Percentiles rank a stretch among this genome's conserved stretches.
These are phyloP conservation scores for Drosophila paramelanica DNA, from an alignment of 2,888 invertebrate genomes.

Conservation along the genomic window DNA sequence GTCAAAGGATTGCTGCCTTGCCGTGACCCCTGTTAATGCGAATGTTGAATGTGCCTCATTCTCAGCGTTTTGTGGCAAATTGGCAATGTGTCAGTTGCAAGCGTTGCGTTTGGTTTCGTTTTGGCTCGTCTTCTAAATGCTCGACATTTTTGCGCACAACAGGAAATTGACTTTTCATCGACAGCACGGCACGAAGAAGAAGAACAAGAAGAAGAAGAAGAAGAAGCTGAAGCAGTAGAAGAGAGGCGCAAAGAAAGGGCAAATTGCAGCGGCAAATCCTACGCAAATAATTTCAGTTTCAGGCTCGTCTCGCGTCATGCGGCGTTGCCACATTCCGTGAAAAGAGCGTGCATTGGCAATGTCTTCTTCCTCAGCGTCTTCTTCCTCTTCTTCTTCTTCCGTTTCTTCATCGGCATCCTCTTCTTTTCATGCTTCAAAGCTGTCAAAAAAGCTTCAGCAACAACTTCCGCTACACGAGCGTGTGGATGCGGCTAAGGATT, in stretches of 20 bases:
- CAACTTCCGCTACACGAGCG: constrained; percentile 70
- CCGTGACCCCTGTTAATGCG: constrained; percentile 2
- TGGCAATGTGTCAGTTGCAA: constrained; percentile 77
- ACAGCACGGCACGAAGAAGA: constrained; percentile 47
- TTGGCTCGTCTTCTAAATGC: constrained; percentile 24
- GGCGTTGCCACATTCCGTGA: constrained; percentile 69
- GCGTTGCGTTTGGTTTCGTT: constrained; percentile 26
- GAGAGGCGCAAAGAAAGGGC: not conserved
- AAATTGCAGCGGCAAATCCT: constrained; percentile 39
- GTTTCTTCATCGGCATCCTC: constrained; percentile 1
- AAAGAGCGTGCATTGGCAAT: constrained; percentile 30
- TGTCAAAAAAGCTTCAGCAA: constrained; percentile 76
- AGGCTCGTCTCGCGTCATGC: constrained; percentile 54
- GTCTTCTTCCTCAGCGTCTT: constrained; percentile 14
- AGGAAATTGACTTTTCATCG: constrained; percentile 80
- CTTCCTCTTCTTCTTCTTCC: constrained; percentile 5
- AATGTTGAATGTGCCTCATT: constrained; percentile 15
- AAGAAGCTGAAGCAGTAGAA: not conserved
- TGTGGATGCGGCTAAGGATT: constrained; percentile 15
- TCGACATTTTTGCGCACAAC: constrained; percentile 73
- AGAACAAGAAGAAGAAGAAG: constrained; percentile 5
- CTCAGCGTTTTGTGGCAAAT: constrained; percentile 41
- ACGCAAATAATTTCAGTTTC: constrained; percentile 73
- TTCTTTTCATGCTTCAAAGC: constrained; percentile 35
- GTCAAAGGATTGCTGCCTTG: not conserved